Conservation (phyloP, 2,888 invertebrate species). For the Achlya flavicornis region DNA sequence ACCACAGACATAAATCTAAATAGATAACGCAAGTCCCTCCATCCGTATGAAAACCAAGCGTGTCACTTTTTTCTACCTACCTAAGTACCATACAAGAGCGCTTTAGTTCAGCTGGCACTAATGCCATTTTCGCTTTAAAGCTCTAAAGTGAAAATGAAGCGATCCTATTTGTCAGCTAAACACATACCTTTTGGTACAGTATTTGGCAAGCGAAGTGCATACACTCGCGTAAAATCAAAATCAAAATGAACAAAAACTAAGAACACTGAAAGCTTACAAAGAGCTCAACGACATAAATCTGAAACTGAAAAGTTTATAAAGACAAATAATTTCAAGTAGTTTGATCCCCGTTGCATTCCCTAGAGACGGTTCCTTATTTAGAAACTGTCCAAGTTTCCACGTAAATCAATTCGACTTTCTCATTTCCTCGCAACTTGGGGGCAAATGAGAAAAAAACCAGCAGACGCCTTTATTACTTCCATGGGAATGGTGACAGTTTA, state of each 20-base stretch:
- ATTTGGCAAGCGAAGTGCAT: no score
- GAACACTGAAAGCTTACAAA: slow-evolving; percentile 14
- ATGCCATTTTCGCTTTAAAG: no score
- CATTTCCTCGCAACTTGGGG: slow-evolving; percentile 31
- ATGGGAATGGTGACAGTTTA: slow-evolving; percentile 34
- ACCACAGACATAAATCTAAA: no score
- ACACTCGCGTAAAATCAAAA: neutral
- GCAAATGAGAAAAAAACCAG: slow-evolving; percentile 36
- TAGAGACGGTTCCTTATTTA: slow-evolving; percentile 45
- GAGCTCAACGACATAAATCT: slow-evolving; percentile 10
- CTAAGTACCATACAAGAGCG: no score
- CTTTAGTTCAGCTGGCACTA: no score
- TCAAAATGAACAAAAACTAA: slow-evolving; percentile 14
- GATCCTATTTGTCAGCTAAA: no score
- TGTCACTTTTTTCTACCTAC: no score
- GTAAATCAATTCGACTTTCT: slow-evolving; percentile 56
- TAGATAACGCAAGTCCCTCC: no score
- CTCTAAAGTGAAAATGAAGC: no score
- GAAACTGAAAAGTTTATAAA: slow-evolving; percentile 11
- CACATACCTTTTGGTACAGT: no score
- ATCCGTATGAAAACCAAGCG: no score
- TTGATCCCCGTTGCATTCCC: slow-evolving; percentile 26
- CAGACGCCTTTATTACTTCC: slow-evolving; percentile 37
- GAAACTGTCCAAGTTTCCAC: slow-evolving; percentile 52
- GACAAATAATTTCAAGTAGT: slow-evolving; percentile 13